Percentiles rank a stretch among this genome's conserved stretches.
These are phyloP conservation scores for Cariama cristata DNA, from an alignment of 2,113 vertebrate species.

Conservation along the genomic window DNA sequence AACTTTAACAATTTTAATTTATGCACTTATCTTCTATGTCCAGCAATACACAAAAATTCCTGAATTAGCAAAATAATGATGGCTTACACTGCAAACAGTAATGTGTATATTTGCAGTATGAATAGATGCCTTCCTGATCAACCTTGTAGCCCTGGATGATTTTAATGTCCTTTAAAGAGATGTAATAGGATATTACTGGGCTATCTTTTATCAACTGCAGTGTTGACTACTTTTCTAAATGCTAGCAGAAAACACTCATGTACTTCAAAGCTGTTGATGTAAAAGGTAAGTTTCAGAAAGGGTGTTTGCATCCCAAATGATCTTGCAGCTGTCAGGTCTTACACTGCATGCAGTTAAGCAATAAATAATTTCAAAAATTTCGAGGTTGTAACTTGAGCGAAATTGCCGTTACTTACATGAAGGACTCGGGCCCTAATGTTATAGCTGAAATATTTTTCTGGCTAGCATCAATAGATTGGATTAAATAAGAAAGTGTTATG, in stretches of 20 bases:
- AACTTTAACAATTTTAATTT: neutral
- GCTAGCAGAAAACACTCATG: fast-evolving
- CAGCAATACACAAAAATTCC: neutral
- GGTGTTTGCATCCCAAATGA: neutral
- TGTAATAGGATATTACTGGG: neutral
- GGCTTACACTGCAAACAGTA: neutral
- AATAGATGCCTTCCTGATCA: neutral
- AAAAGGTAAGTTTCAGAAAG: neutral
- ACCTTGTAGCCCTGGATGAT: neutral
- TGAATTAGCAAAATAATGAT: neutral
- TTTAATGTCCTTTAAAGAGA: neutral
- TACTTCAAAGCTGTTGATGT: neutral
- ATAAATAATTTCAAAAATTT: neutral
- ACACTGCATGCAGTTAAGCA: neutral
- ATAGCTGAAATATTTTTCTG: neutral
- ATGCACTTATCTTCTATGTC: fast-evolving
- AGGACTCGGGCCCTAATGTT: neutral
- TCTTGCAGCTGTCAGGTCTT: neutral
- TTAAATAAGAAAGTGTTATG: neutral
- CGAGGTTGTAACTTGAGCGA: neutral
- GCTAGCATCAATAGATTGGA: neutral
- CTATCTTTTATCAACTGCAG: neutral
- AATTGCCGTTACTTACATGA: neutral
- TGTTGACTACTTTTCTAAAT: neutral
- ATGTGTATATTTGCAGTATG: neutral